These are phyloP conservation scores for Oxystoma pomonae DNA, from an alignment of 2,888 invertebrate species.

Conservation along the genomic window DNA sequence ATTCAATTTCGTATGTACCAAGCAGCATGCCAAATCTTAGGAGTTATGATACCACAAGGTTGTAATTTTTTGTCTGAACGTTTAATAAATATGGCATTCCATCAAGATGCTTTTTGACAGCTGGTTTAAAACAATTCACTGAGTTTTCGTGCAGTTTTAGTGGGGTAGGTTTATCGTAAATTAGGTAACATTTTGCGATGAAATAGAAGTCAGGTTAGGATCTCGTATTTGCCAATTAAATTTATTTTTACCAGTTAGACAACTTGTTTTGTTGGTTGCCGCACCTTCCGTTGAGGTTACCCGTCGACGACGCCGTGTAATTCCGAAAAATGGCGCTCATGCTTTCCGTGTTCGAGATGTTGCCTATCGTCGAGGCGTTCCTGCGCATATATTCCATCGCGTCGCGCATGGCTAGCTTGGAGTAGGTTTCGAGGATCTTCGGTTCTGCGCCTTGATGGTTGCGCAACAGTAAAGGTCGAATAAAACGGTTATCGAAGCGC, in stretches of 20 bases:
- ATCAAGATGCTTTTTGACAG: no score
- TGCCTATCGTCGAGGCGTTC: conserved; percentile 82
- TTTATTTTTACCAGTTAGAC: conserved; percentile 52
- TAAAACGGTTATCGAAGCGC: conserved; percentile 89
- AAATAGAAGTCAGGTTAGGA: conserved; percentile 47
- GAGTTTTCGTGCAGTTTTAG: no score
- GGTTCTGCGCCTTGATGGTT: conserved; percentile 87
- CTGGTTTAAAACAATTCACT: no score
- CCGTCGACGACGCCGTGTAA: conserved; percentile 65
- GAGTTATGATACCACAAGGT: no score
- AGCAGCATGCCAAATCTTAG: no score
- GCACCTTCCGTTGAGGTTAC: conserved; percentile 82
- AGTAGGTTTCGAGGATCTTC: conserved; percentile 91
- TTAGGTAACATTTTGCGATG: no score
- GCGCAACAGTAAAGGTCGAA: conserved; percentile 81
- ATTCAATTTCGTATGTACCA: no score
- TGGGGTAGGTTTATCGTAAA: no score
- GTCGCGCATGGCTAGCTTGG: conserved; percentile 89
- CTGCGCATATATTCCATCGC: conserved; percentile 89
- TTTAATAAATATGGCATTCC: no score
- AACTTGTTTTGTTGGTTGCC: conserved; percentile 41
- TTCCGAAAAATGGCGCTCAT: conserved; percentile 90
- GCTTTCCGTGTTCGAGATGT: conserved; percentile 83
- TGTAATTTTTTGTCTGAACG: no score
- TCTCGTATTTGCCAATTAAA: no score